phyloP scores from a whole-genome alignment of 2,888 invertebrate genomes.

The Miltochrista miniata region DNA sequence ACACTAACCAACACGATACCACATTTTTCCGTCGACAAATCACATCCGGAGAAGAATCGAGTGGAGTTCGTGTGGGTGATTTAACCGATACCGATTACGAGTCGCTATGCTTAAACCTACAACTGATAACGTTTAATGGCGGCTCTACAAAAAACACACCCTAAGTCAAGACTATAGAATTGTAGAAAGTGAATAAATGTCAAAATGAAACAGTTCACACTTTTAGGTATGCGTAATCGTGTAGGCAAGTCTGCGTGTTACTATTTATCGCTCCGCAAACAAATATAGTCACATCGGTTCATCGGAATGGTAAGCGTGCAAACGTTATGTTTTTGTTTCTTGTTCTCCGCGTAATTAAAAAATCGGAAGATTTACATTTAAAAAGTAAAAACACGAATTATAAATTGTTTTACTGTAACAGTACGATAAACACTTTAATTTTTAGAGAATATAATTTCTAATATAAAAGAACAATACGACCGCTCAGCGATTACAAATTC shows the following conservation, averaged over 20 bases:
- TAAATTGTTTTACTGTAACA: background rate
- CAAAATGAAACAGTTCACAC: conserved; percentile 7
- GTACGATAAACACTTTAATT: background rate
- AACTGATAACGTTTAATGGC: conserved; percentile 62
- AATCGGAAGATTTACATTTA: conserved; percentile 7
- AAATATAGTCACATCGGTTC: conserved; percentile 50
- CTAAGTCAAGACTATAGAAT: conserved; percentile 19
- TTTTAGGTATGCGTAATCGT: conserved; percentile 5
- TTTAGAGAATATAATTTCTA: background rate
- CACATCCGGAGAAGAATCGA: conserved; percentile 77
- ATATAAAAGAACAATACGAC: conserved; percentile 48
- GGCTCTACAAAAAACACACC: conserved; percentile 47
- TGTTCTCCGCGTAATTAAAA: conserved; percentile 21
- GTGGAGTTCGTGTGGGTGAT: conserved; percentile 65
- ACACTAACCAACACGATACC: conserved; percentile 70
- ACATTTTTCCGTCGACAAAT: conserved; percentile 81
- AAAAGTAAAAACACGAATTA: too few species aligned
- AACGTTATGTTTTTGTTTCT: conserved; percentile 24
- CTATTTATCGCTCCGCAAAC: conserved; percentile 41
- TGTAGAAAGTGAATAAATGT: conserved; percentile 7
- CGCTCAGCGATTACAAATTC: conserved; percentile 65
- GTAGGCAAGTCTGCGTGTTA: conserved; percentile 28
- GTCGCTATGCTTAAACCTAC: conserved; percentile 53
- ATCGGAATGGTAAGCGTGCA: conserved; percentile 41
- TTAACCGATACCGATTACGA: conserved; percentile 71